Conservation (phyloP, 2,888 invertebrate genomes). For the Eilema caniola region DNA sequence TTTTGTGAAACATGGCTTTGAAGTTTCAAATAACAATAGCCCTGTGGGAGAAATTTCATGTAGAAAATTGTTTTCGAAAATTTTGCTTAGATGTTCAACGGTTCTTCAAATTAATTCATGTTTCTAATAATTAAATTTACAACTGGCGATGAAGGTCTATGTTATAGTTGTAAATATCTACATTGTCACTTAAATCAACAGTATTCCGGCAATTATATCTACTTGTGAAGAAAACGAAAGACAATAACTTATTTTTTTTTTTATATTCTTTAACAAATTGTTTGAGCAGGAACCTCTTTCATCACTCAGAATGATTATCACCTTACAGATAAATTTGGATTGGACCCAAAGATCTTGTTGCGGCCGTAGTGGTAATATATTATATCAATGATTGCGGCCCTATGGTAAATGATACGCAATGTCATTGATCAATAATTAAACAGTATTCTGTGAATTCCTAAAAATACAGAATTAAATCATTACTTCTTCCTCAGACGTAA, state of each 20-base stretch:
- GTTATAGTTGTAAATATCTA: background rate
- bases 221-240: background rate
- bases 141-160: background rate
- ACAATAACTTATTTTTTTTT: background rate
- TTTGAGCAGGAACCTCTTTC: no score
- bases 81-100: constrained; percentile 12
- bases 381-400: no score
- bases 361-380: no score
- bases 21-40: constrained; percentile 42
- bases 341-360: no score
- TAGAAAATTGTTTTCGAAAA: constrained; percentile 11
- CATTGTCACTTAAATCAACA: background rate
- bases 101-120: constrained; percentile 6
- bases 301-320: no score
- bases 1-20: constrained; percentile 44
- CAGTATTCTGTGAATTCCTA: background rate
- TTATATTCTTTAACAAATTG: background rate
- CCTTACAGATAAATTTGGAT: no score
- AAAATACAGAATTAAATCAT: no score
- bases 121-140: background rate
- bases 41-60: constrained; percentile 10
- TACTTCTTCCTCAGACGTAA: background rate
- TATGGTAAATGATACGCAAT: no score
- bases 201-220: background rate
- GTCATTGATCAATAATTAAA: no score